Evolutionary conservation across 2,888 invertebrate species (phyloP), one percentile per base, ranked within the genome.

Genomic region (Mesoligia furuncula): DNA sequence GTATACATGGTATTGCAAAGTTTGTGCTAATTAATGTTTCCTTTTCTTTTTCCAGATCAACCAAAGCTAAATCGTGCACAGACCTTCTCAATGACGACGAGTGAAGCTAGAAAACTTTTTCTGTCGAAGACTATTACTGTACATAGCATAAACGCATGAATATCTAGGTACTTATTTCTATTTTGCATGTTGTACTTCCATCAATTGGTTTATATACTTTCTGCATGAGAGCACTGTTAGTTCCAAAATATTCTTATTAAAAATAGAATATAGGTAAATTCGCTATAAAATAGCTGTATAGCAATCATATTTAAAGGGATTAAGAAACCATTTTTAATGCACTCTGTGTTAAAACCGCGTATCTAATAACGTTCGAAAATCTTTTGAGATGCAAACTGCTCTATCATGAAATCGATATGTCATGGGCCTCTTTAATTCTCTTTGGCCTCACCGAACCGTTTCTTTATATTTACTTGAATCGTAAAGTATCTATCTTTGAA

Each of bases 41-140:
- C 13, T 15, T 83, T 83, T 86, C 79, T 69, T 87, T 89, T 97
- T 97, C 87, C 97, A 98, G 98, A 93, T 96, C 97, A 84, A 96
- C 97, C 93, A 98, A 98, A 97, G 98, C 98, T 64, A 98, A 98
- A 95, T 98, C 98, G 81, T 98, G 98, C 94, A 98, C 98, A 92
- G 98, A 98, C 95, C 97, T 98, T 87, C 96, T 98, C 62, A 97
- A 98, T 86, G 96, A 97, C 88, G 97, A 97, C 85, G 95, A 97
- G 89, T 97, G 93, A 97, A 90, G 65, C 73, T 61, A 57, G 59
- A 72, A 39, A 24, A 54, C 27, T 70, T 67, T 54, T 79, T 75
- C 68, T 66, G 67, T 67, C 77, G 84, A 78, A 82, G 81, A 84
- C 72, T 62, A 24, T 62, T 85, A 79, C 79, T 87, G 85, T 86